phyloP scores from a whole-genome alignment of 2,797 vertebrate species.

The Pteronotus mesoamericanus region DNA sequence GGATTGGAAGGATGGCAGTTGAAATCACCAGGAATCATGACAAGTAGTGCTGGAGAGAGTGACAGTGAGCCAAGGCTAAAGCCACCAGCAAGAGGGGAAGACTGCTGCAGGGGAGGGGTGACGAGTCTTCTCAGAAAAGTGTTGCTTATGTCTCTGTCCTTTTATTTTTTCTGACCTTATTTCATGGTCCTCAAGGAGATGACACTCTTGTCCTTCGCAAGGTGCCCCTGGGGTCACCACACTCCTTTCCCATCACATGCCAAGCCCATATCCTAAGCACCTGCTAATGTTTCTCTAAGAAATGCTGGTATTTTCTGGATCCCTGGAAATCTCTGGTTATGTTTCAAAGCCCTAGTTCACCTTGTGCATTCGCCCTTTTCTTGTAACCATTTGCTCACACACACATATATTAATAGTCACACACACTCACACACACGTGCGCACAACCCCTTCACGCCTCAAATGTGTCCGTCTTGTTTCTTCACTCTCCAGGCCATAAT shows the following conservation, averaged over 20 bases:
- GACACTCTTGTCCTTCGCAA: background rate
- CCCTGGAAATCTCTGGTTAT: background rate
- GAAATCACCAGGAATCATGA: background rate
- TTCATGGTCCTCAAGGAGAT: conserved; percentile 1
- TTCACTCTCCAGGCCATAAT: background rate
- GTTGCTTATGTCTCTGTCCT: background rate
- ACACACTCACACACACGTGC: background rate
- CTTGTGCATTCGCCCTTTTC: background rate
- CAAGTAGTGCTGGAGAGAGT: background rate
- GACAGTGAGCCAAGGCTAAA: background rate
- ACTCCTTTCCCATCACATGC: background rate
- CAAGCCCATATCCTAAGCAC: background rate
- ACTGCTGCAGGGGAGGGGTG: background rate
- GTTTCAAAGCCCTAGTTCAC: background rate
- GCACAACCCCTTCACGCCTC: background rate
- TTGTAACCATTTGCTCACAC: background rate
- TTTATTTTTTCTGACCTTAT: background rate
- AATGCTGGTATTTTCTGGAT: background rate
- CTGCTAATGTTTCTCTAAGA: background rate
- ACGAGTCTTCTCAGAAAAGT: background rate
- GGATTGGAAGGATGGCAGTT: background rate
- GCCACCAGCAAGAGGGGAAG: background rate
- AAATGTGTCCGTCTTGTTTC: background rate
- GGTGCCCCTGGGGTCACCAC: background rate
- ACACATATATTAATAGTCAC: background rate